phyloP scores from a whole-genome alignment of 1,140 invertebrate species.

The Antheraea mylitta region DNA sequence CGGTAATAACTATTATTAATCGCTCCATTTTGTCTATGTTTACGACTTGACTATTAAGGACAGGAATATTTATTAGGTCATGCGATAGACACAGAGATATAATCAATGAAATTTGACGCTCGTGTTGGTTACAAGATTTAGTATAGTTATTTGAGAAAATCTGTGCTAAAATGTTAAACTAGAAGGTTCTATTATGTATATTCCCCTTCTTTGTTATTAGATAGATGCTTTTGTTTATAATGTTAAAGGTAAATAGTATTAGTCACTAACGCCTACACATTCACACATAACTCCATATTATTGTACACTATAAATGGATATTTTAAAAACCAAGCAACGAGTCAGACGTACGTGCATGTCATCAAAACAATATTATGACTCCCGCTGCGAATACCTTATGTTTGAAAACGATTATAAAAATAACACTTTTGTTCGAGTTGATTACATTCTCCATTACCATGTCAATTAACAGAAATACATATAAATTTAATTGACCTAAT shows the following conservation, averaged over 20 bases:
- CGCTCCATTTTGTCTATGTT: conserved; percentile 28
- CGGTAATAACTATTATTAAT: conserved; percentile 31
- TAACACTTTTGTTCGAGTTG: neutral
- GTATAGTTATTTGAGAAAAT: no score
- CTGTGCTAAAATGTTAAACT: no score
- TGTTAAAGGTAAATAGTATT: neutral
- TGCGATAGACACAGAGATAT: neutral
- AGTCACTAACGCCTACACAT: neutral
- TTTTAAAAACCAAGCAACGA: conserved; percentile 12
- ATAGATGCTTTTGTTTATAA: conserved; percentile 5
- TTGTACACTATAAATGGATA: conserved; percentile 14
- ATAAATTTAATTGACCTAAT: neutral
- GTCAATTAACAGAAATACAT: neutral
- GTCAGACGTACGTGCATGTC: conserved; percentile 7
- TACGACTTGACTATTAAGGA: neutral
- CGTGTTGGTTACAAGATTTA: no score
- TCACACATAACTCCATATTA: conserved; percentile 11
- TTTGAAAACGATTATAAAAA: conserved; percentile 5
- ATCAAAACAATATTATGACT: conserved; percentile 19
- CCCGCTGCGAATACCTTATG: conserved; percentile 21
- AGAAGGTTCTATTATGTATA: no score
- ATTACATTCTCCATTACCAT: neutral
- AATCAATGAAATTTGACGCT: neutral
- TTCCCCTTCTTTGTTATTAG: neutral
- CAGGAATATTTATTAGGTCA: neutral